Percentiles rank a stretch among this genome's conserved stretches.
These are phyloP conservation scores for Fukomys damarensis DNA, from an alignment of 2,113 vertebrate genomes.

Conservation along the genomic window DNA sequence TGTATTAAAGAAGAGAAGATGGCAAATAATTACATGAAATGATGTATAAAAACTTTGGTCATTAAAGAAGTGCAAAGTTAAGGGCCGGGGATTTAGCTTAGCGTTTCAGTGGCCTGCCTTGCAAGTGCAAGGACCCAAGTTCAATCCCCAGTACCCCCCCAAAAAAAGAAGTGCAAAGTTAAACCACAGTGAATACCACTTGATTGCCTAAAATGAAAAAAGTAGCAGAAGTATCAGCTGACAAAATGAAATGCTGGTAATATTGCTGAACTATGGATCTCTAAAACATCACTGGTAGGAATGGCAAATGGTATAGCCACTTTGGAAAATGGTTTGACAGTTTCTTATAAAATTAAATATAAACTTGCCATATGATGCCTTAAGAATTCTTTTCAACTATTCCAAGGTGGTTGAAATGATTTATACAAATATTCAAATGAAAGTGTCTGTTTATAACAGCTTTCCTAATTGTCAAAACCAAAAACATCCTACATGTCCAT, in stretches of 20 bases:
- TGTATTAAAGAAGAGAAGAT: not conserved
- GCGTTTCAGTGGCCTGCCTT: too few relatives aligned
- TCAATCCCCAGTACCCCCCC: too few relatives aligned
- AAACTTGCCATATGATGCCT: not conserved
- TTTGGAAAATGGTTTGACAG: not conserved
- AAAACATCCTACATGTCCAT: not conserved
- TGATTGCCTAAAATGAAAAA: not conserved
- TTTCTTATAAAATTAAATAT: constrained; percentile 3
- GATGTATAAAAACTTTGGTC: not conserved
- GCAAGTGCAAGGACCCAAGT: too few relatives aligned
- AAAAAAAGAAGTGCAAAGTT: not conserved
- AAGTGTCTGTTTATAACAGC: not conserved
- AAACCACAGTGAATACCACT: not conserved
- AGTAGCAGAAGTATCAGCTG: not conserved
- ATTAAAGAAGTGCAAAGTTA: not conserved
- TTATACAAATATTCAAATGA: not conserved
- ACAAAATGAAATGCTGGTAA: not conserved
- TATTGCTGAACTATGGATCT: not conserved
- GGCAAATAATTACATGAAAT: not conserved
- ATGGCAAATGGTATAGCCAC: not conserved
- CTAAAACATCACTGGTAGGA: not conserved
- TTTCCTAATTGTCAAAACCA: not conserved
- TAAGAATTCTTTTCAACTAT: not conserved
- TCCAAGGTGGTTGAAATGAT: not conserved
- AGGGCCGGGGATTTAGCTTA: too few relatives aligned